Percentiles rank a stretch among this genome's conserved stretches.
phyloP scores from a whole-genome alignment of 2,113 vertebrate genomes.

The Spea bombifrons region DNA sequence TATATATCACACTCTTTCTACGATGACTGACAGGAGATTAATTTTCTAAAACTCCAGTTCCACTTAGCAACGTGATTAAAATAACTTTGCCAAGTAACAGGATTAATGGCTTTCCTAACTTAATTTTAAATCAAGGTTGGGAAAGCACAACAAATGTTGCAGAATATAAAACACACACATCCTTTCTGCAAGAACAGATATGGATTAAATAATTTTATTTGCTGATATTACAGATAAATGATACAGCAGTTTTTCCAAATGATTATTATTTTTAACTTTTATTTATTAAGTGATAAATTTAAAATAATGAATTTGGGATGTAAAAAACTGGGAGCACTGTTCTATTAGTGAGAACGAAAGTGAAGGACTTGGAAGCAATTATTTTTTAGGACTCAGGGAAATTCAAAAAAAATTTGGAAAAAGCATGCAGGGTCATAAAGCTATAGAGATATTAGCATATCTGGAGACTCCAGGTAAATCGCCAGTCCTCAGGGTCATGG shows the following conservation, averaged over 20 bases:
- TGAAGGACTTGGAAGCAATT: no score
- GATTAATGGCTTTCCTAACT: not conserved
- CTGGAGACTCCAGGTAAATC: no score
- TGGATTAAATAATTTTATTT: not conserved
- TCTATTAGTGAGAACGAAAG: no score
- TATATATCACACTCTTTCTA: not conserved
- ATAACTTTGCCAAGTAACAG: not conserved
- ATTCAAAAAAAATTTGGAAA: no score
- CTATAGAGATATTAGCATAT: no score
- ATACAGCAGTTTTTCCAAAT: not conserved
- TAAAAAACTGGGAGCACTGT: no score
- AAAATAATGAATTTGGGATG: no score
- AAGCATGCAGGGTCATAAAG: no score
- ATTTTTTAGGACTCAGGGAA: no score
- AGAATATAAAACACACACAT: not conserved
- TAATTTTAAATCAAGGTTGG: not conserved
- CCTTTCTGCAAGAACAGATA: not conserved
- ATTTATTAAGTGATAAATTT: no score
- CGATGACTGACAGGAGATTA: not conserved
- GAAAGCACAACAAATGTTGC: not conserved
- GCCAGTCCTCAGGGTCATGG: no score
- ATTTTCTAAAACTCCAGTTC: not conserved
- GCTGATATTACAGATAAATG: not conserved
- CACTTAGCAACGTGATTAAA: not conserved
- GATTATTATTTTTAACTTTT: not conserved